A percentile compares a stretch with the other conserved stretches of the same genome.
Conservation (phyloP, 2,797 vertebrate species). For the Graptemys geographica region DNA sequence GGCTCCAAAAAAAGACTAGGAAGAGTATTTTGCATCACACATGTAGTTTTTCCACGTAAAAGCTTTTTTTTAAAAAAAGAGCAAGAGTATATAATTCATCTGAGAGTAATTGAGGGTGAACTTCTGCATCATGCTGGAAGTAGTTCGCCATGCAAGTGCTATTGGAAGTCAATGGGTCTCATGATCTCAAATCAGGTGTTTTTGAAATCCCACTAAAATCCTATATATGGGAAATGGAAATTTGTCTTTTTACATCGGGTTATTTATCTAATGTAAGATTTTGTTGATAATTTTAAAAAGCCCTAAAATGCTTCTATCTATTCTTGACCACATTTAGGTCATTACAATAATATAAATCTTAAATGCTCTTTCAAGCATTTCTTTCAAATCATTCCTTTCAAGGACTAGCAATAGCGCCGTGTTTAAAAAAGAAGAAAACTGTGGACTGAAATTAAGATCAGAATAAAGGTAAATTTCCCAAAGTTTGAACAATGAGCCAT, state of each 20-base stretch:
- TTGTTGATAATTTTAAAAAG: not conserved
- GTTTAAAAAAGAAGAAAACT: not conserved
- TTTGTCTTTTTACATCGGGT: not conserved
- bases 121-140: accelerated
- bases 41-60: not conserved
- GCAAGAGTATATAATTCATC: not conserved
- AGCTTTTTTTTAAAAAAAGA: not conserved
- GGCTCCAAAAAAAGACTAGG: not conserved
- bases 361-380: not conserved
- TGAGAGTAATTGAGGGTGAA: not conserved
- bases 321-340: not conserved
- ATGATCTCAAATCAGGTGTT: not conserved
- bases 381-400: not conserved
- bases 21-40: not conserved
- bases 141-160: not conserved
- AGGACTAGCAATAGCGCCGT: not conserved
- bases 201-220: not conserved
- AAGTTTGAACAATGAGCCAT: not conserved
- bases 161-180: not conserved
- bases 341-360: not conserved
- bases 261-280: not conserved
- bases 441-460: not conserved
- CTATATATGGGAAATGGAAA: not conserved
- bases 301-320: not conserved
- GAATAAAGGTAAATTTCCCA: not conserved